phyloP scores from a whole-genome alignment of 2,888 invertebrate species.

The Epinotia bilunana region DNA sequence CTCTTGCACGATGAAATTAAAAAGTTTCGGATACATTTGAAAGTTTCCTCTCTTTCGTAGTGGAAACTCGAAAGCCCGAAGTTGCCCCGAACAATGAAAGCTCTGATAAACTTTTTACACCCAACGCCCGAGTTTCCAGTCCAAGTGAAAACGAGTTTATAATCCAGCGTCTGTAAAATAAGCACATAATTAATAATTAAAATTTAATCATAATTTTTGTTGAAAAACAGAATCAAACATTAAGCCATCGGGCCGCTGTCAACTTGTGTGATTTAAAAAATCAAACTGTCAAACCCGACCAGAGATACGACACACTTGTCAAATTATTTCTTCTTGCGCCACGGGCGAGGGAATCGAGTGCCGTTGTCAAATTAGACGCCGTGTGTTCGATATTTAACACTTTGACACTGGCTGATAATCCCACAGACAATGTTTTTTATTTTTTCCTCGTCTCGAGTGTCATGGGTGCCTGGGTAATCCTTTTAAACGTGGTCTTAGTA shows the following conservation, averaged over 20 bases:
- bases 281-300: conserved; percentile 77
- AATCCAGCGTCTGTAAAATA: conserved; percentile 54
- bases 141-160: conserved; percentile 55
- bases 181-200: conserved; percentile 57
- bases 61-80: conserved; percentile 12
- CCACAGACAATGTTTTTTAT: conserved; percentile 72
- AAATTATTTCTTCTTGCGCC: conserved; percentile 68
- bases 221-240: conserved; percentile 70
- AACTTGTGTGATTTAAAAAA: conserved; percentile 65
- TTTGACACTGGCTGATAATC: conserved; percentile 84
- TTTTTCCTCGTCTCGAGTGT: conserved; percentile 70
- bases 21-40: conserved; percentile 11
- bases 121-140: conserved; percentile 43
- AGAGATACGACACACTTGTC: conserved; percentile 80
- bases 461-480: conserved; percentile 79
- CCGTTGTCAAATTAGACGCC: conserved; percentile 81
- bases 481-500: conserved; percentile 76
- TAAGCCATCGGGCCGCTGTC: conserved; percentile 66
- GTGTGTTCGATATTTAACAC: conserved; percentile 84
- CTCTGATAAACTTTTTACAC: conserved; percentile 30
- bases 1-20: conserved; percentile 9
- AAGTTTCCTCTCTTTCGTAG: conserved; percentile 31
- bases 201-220: conserved; percentile 67
- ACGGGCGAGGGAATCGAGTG: conserved; percentile 57
- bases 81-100: conserved; percentile 12